A percentile compares a stretch with the other conserved stretches of the same genome.
Evolutionary conservation across 2,888 invertebrate species (phyloP).

Genomic region (Zeuzera pyrina): DNA sequence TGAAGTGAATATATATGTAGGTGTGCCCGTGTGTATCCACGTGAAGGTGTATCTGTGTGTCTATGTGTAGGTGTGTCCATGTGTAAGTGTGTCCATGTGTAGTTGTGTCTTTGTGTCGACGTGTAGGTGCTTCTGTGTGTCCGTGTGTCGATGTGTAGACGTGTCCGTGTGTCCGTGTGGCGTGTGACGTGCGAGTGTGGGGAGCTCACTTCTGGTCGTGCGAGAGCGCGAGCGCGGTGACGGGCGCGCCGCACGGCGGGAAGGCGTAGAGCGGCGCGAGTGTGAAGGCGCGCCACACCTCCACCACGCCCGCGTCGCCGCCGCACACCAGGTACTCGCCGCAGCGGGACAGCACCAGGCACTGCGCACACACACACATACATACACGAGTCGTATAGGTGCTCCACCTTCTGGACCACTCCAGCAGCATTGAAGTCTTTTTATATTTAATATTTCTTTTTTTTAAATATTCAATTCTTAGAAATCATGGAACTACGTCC

Average conservation of each 20-base stretch:
- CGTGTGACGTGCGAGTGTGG: too few relatives aligned
- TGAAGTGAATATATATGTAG: too few relatives aligned
- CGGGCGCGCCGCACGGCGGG: constrained; percentile 96
- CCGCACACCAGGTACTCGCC: constrained; percentile 99
- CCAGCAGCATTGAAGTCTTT: too few relatives aligned
- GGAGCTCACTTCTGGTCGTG: constrained; percentile 99
- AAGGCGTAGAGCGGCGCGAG: constrained; percentile 97
- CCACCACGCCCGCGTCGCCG: constrained; percentile 96
- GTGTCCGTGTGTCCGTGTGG: background rate
- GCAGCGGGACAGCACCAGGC: constrained; percentile 94
- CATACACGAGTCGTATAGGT: too few relatives aligned
- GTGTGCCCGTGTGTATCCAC: background rate
- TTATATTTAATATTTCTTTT: too few relatives aligned
- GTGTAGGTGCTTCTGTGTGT: constrained; percentile 91
- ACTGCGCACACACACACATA: too few relatives aligned
- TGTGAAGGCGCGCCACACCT: constrained; percentile 98
- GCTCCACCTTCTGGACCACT: too few relatives aligned
- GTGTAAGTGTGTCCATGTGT: constrained; percentile 25
- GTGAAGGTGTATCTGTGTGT: background rate
- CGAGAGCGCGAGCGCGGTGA: constrained; percentile 93
- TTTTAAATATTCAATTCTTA: too few relatives aligned
- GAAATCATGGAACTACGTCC: too few relatives aligned
- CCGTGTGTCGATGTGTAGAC: constrained; percentile 87
- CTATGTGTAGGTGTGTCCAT: background rate
- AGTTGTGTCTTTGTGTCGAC: constrained; percentile 96